Evolutionary conservation across 2,797 vertebrate species (phyloP).

Genomic region (Anabacerthia variegaticeps): DNA sequence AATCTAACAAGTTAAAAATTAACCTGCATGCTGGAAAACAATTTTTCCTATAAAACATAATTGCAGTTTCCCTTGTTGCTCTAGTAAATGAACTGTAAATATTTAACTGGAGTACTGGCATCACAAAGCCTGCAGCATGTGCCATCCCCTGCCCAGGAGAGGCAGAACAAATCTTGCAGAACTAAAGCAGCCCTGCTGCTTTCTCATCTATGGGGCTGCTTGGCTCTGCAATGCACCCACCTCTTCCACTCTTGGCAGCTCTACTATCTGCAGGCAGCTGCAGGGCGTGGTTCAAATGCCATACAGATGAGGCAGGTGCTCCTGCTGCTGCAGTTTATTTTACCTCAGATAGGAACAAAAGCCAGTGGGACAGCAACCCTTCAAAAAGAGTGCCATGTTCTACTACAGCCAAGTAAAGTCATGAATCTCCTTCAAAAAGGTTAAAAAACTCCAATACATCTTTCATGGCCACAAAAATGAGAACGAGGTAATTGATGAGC

Average conservation of each 20-base stretch:
- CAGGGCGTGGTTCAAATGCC: neutral
- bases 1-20: neutral
- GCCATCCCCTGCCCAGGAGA: neutral
- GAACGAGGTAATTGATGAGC: neutral
- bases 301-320: neutral
- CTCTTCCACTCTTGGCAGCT: neutral
- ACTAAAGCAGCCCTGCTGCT: neutral
- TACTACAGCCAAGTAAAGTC: neutral
- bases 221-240: neutral
- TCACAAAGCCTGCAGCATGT: neutral
- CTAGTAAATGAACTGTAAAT: conserved; percentile 68
- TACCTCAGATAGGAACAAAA: neutral
- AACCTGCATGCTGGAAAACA: neutral
- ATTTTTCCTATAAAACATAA: conserved; percentile 33
- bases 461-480: neutral
- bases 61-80: conserved; percentile 20
- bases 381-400: neutral
- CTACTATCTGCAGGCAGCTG: neutral
- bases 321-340: neutral
- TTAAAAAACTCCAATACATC: neutral
- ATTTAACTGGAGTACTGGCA: conserved; percentile 44
- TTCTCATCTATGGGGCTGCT: neutral
- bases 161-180: neutral
- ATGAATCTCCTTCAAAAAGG: neutral
- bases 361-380: neutral